These are phyloP conservation scores for Colletes latitarsis DNA, from an alignment of 1,140 invertebrate genomes.

Conservation along the genomic window DNA sequence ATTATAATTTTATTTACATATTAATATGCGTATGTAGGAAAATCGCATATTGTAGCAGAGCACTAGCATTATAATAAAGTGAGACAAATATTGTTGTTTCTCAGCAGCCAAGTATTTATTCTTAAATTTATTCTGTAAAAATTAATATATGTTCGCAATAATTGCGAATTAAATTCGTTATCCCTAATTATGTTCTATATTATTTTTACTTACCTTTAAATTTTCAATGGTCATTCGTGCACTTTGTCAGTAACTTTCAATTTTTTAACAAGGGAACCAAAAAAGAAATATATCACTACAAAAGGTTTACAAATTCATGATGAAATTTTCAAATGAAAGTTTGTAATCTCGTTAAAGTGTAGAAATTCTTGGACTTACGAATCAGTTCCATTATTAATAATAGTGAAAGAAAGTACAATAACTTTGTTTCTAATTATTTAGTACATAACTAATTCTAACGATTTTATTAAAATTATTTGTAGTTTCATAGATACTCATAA, in stretches of 20 bases:
- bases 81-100: no score
- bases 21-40: no score
- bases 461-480: not conserved
- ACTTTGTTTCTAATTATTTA: not conserved
- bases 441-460: not conserved
- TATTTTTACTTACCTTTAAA: slow-evolving; percentile 6
- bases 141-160: not conserved
- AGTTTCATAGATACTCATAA: not conserved
- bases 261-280: not conserved
- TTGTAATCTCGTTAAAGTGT: not conserved
- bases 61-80: no score
- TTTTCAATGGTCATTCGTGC: not conserved
- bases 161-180: not conserved
- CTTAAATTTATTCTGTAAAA: not conserved
- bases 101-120: not conserved
- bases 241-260: not conserved
- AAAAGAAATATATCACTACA: not conserved
- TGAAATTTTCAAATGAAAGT: not conserved
- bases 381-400: not conserved
- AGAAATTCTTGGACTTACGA: not conserved
- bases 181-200: not conserved
- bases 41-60: no score
- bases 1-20: no score
- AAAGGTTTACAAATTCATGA: not conserved
- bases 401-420: not conserved